Evolutionary conservation across 2,113 vertebrate genomes (phyloP).

Genomic region (Irena cyanogastra): DNA sequence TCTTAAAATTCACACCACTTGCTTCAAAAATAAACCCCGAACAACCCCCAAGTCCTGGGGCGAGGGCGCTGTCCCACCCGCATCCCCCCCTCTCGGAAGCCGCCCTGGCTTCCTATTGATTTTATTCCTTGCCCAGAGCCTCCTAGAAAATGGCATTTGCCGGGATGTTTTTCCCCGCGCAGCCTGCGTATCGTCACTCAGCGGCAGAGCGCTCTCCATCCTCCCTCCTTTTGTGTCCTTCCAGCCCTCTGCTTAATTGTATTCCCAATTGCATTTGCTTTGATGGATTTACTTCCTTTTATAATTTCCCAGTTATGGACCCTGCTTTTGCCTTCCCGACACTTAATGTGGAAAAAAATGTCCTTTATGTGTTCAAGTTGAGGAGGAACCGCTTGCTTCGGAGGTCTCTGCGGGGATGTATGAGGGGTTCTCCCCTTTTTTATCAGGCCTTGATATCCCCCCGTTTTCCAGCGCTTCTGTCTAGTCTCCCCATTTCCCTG

Average conservation of each 20-base stretch:
- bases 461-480: background rate
- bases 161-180: constrained; percentile 33
- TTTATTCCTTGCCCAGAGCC: constrained; percentile 56
- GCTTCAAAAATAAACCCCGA: background rate
- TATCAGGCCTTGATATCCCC: background rate
- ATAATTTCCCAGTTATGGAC: constrained; percentile 77
- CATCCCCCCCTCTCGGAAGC: background rate
- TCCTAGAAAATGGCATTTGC: constrained; percentile 75
- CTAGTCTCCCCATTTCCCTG: background rate
- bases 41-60: too few relatives aligned
- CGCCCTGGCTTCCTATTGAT: constrained; percentile 58
- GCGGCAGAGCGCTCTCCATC: constrained; percentile 71
- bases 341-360: constrained; percentile 45
- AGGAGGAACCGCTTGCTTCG: background rate
- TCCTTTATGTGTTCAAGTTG: background rate
- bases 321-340: constrained; percentile 65
- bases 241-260: constrained; percentile 64
- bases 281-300: constrained; percentile 82
- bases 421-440: background rate
- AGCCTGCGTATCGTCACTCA: constrained; percentile 81
- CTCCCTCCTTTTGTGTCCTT: constrained; percentile 68
- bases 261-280: constrained; percentile 74
- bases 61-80: background rate
- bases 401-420: background rate
- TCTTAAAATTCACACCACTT: background rate